A percentile compares a stretch with the other conserved stretches of the same genome.
These are phyloP conservation scores for Dipodomys spectabilis DNA, from an alignment of 2,113 vertebrate genomes.

Conservation along the genomic window DNA sequence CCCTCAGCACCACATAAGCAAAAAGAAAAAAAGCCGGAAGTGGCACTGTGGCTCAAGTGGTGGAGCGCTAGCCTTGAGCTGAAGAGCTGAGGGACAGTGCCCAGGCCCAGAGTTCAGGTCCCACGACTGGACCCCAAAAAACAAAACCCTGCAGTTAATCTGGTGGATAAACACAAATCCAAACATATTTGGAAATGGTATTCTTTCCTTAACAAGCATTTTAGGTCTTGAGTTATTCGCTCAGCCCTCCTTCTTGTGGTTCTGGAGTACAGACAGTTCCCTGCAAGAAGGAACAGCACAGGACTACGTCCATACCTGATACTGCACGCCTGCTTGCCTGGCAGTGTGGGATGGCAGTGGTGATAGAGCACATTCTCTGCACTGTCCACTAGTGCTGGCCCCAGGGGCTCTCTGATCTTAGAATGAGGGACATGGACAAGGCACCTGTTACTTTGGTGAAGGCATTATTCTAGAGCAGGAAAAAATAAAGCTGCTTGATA, in stretches of 20 bases:
- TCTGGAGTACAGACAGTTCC: background rate
- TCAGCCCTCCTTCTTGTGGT: background rate
- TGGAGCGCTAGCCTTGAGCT: too few species aligned
- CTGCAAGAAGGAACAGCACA: background rate
- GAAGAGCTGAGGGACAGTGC: too few species aligned
- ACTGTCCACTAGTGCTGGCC: background rate
- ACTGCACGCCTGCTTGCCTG: background rate
- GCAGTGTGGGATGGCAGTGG: background rate
- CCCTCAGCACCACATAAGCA: too few species aligned
- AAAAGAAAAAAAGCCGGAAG: too few species aligned
- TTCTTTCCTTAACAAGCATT: background rate
- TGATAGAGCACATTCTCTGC: background rate
- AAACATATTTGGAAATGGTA: background rate
- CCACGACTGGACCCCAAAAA: too few species aligned
- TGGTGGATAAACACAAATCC: background rate
- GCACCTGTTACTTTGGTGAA: background rate
- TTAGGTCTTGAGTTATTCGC: background rate
- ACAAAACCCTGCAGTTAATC: too few species aligned
- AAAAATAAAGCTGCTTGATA: background rate
- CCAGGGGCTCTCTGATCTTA: background rate
- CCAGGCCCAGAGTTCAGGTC: too few species aligned
- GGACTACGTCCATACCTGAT: background rate
- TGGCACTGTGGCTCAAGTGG: too few species aligned
- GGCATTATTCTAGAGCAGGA: background rate
- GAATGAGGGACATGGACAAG: background rate